Percentiles rank a stretch among this genome's conserved stretches.
Evolutionary conservation across 1,140 invertebrate genomes (phyloP).

Genomic region (Drosophila auraria): DNA sequence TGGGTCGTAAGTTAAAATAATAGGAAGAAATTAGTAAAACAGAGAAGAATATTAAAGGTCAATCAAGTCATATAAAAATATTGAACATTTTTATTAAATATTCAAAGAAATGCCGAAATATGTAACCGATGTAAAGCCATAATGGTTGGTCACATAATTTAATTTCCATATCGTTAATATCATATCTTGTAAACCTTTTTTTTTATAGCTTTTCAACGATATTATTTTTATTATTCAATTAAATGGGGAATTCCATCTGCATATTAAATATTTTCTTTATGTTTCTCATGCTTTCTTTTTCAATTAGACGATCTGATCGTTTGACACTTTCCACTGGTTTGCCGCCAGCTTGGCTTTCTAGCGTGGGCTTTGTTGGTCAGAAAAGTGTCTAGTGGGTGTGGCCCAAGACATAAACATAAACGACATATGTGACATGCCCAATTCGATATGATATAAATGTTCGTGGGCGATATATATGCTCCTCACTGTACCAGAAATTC

Average conservation of each 20-base stretch:
- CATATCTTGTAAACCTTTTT: constrained; percentile 20
- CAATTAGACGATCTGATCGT: constrained; percentile 32
- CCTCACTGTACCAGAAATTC: constrained; percentile 1
- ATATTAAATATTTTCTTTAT: constrained; percentile 25
- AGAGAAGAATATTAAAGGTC: not conserved
- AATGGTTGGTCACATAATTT: constrained; percentile 4
- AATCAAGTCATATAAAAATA: not conserved
- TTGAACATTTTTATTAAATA: not conserved
- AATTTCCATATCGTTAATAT: constrained; percentile 27
- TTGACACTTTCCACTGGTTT: constrained; percentile 55
- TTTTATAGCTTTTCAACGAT: constrained; percentile 8
- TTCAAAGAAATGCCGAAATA: not conserved
- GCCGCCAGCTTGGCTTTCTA: constrained; percentile 22
- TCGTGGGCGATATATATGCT: constrained; percentile 23
- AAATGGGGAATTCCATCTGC: constrained; percentile 21
- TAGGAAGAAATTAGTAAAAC: no score
- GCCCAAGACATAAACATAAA: constrained; percentile 1
- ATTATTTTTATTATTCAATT: constrained; percentile 41
- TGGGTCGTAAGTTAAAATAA: no score
- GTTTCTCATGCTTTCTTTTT: constrained; percentile 46
- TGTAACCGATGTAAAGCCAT: not conserved
- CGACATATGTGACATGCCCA: not conserved
- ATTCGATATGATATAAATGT: constrained; percentile 12
- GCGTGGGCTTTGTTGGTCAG: constrained; percentile 30
- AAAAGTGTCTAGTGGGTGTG: constrained; percentile 35